These are phyloP conservation scores for Macquaria australasica DNA, from an alignment of 2,113 vertebrate species.

Conservation along the genomic window DNA sequence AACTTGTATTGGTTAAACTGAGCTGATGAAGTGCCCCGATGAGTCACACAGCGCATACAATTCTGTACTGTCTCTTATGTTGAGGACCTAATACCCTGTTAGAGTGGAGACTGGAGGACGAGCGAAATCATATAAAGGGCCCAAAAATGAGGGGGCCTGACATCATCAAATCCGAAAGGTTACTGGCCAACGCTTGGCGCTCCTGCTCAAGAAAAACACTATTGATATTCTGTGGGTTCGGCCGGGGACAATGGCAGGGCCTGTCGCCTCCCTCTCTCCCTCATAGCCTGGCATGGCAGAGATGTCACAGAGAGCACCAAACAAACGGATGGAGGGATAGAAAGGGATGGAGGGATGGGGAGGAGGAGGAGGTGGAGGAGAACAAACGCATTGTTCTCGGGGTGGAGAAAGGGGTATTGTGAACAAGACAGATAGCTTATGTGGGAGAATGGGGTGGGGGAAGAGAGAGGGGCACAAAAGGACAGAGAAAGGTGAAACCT, in stretches of 20 bases:
- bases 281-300: conserved; percentile 81
- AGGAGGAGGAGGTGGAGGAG: conserved; percentile 51
- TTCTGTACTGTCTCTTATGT: conserved; percentile 28
- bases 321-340: conserved; percentile 74
- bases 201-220: conserved; percentile 77
- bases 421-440: conserved; percentile 74
- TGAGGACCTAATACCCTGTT: conserved; percentile 15
- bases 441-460: conserved; percentile 59
- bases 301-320: conserved; percentile 85
- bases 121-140: conserved; percentile 61
- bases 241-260: conserved; percentile 72
- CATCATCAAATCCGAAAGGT: conserved; percentile 83
- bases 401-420: conserved; percentile 72
- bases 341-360: conserved; percentile 57
- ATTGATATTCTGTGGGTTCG: conserved; percentile 75
- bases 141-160: conserved; percentile 62
- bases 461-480: conserved; percentile 53
- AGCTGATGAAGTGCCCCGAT: conserved; percentile 60
- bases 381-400: conserved; percentile 79
- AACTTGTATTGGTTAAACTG: conserved; percentile 35
- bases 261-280: conserved; percentile 71
- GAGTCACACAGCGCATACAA: conserved; percentile 53
- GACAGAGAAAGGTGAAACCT: conserved; percentile 73
- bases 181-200: conserved; percentile 78
- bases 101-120: conserved; percentile 26